Base-by-base conservation (phyloP, 2,888 invertebrate species). In the Eilema depressum region DNA sequence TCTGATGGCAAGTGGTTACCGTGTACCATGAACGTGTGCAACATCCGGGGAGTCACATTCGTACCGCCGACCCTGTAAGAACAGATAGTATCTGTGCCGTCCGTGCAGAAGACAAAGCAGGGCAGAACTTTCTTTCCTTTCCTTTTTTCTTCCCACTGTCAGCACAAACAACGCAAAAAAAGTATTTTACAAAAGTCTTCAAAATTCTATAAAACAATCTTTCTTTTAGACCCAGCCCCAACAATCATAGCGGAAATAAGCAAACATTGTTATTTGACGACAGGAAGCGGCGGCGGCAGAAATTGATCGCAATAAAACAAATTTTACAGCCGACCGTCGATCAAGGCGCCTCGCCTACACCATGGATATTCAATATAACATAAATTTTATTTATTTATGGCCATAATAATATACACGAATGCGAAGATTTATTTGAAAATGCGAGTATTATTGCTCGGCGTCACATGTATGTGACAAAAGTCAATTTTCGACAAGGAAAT, bases 231-330 rank as follows among this genome's bases (percentile, higher is more conserved):
- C 20, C 7, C 47, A 3, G 17, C 17, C 53, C 53, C 0, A 53
- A 53, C 1, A n/a, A 53, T 53, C 53, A n/a, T 10, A n/a, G n/a
- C 53, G n/a, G 65, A 67, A 73, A 73, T 72, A 71, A 71, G 56
- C 70, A 75, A 75, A 73, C 66, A 47, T 70, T 72, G 72, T 72
- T 77, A 75, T 74, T 80, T 82, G 76, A 82, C 68, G 77, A 74
- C 69, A 73, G 69, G 70, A 63, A 72, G 65, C 73, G 82, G 75
- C 80, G 72, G 70, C 75, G 75, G n/a, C n/a, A n/a, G n/a, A 73
- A 66, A 71, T 65, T 69, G 71, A 73, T 63, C 68, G 77, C 75
- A 75, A 71, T 79, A 82, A 80, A 80, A 71, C 59, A 74, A 79
- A 72, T 20, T 79, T 80, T 79, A 80, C 73, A 75, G 63, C 79